A percentile compares a stretch with the other conserved stretches of the same genome.
These are phyloP conservation scores for Hydrolagus colliei DNA, from an alignment of 2,797 vertebrate species.

Conservation along the genomic window DNA sequence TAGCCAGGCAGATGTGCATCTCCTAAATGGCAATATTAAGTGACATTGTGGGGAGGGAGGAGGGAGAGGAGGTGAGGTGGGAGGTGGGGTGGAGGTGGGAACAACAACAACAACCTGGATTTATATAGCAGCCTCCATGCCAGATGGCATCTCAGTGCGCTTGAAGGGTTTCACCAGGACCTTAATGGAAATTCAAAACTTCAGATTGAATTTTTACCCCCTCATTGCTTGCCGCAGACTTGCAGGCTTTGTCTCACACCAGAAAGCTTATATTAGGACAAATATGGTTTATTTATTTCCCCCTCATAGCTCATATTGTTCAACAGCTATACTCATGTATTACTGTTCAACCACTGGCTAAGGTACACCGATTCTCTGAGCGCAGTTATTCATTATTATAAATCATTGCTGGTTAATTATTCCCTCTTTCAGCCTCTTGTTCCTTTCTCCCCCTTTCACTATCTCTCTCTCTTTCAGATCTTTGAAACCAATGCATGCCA, in stretches of 20 bases:
- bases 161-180: no score
- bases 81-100: no score
- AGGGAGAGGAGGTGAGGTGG: no score
- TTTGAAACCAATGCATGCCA: constrained; percentile 11
- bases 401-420: constrained; percentile 25
- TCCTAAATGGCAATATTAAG: no score
- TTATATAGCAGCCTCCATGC: no score
- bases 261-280: constrained; percentile 13
- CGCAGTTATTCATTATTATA: constrained; percentile 7
- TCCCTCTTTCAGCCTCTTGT: not conserved
- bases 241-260: constrained; percentile 4
- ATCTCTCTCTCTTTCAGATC: not conserved
- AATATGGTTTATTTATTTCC: constrained; percentile 23
- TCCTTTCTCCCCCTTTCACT: no score
- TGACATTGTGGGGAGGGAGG: no score
- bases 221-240: constrained; percentile 9
- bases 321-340: constrained; percentile 9
- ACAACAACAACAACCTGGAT: no score
- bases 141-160: not conserved
- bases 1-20: no score
- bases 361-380: not conserved
- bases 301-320: constrained; percentile 4
- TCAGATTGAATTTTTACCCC: constrained; percentile 7
- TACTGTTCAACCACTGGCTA: constrained; percentile 8
- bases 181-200: constrained; percentile 16